These are phyloP conservation scores for Marcusenius ussheri DNA, from an alignment of 2,113 vertebrate genomes.

Conservation along the genomic window DNA sequence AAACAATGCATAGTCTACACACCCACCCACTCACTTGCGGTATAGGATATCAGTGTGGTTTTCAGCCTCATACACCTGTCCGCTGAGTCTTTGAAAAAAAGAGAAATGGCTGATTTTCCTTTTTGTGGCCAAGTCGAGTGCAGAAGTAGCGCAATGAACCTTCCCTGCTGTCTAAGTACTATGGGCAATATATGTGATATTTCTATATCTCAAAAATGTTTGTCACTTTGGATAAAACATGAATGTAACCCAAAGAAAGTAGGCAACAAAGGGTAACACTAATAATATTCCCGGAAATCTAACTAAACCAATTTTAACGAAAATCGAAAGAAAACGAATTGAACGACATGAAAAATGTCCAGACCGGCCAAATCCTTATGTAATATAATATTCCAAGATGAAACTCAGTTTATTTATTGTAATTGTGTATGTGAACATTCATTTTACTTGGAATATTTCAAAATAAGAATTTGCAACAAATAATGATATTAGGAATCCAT, in stretches of 20 bases:
- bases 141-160: background rate
- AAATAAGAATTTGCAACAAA: background rate
- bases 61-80: background rate
- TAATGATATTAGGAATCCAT: background rate
- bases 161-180: background rate
- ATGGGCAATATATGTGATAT: background rate
- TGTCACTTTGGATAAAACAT: background rate
- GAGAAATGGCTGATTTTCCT: background rate
- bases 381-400: background rate
- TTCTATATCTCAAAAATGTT: background rate
- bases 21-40: background rate
- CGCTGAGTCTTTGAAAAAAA: background rate
- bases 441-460: background rate
- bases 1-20: background rate
- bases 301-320: background rate
- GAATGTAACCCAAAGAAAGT: background rate
- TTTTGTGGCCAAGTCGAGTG: background rate
- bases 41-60: background rate
- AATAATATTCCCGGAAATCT: background rate
- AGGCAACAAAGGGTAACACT: background rate
- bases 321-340: background rate
- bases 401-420: background rate
- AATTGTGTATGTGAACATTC: background rate
- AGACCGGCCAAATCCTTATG: background rate
- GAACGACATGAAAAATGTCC: background rate